Percentiles rank a stretch among this genome's conserved stretches.
Conservation (phyloP, 1,140 invertebrate genomes). For the Aphelenchoides avenae region DNA sequence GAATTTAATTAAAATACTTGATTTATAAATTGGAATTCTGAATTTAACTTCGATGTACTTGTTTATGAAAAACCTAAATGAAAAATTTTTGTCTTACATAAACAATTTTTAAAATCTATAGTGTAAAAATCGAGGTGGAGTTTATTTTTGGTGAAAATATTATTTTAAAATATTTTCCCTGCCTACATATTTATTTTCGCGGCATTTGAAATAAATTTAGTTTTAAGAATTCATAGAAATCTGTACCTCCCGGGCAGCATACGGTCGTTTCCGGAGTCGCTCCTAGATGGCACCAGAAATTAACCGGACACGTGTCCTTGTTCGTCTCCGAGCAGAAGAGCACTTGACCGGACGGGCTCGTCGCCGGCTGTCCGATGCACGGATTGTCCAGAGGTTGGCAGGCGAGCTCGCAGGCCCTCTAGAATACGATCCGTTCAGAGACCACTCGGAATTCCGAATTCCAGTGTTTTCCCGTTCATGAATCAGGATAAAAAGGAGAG, state of each 20-base stretch:
- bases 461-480: too few relatives aligned
- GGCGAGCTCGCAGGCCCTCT: conserved; percentile 54
- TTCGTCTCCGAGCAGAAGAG: conserved; percentile 52
- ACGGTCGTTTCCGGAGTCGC: conserved; percentile 58
- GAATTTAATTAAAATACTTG: neutral
- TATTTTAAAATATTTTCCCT: too few relatives aligned
- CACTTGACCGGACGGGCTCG: conserved; percentile 50
- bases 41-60: conserved; percentile 4
- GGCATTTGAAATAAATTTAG: too few relatives aligned
- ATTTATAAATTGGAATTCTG: neutral
- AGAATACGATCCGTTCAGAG: conserved; percentile 17
- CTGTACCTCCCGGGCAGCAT: conserved; percentile 57
- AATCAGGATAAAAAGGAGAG: too few relatives aligned
- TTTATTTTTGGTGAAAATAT: too few relatives aligned
- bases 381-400: conserved; percentile 58
- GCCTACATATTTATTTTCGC: too few relatives aligned
- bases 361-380: conserved; percentile 58
- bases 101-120: too few relatives aligned
- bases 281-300: conserved; percentile 59
- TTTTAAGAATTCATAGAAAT: too few relatives aligned
- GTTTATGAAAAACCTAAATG: conserved; percentile 6
- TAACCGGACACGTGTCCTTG: conserved; percentile 56
- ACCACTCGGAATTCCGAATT: conserved; percentile 19
- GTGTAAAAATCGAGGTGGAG: too few relatives aligned
- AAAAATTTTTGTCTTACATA: too few relatives aligned